Evolutionary conservation across 1,140 invertebrate genomes (phyloP).

Genomic region (Drosophila takahashii): DNA sequence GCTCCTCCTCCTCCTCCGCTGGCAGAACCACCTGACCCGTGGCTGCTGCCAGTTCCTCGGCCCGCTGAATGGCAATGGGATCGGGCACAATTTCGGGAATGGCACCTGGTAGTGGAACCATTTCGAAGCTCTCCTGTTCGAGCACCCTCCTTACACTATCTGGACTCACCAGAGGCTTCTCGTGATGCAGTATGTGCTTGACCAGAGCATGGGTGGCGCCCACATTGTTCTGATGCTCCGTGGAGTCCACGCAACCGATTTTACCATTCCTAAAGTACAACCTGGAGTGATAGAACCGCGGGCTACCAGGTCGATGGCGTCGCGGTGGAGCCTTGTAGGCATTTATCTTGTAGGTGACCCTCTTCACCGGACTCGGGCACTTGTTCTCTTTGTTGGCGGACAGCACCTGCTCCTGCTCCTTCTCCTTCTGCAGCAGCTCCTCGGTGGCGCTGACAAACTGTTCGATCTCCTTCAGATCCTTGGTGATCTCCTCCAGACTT

Average conservation of each 20-base stretch:
- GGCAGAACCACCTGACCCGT: constrained; percentile 56
- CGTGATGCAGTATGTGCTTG: constrained; percentile 80
- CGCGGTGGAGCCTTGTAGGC: constrained; percentile 66
- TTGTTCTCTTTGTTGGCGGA: constrained; percentile 78
- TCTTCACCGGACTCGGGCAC: constrained; percentile 67
- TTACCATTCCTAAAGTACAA: constrained; percentile 81
- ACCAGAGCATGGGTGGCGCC: constrained; percentile 81
- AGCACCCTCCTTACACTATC: constrained; percentile 75
- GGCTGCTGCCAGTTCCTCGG: constrained; percentile 52
- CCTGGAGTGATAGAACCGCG: constrained; percentile 73
- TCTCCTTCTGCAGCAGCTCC: constrained; percentile 68
- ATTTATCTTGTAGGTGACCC: constrained; percentile 78
- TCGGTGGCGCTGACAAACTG: constrained; percentile 82
- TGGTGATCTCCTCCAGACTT: constrained; percentile 83
- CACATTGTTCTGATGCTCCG: constrained; percentile 77
- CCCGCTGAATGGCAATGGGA: constrained; percentile 49
- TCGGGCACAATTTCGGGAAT: constrained; percentile 43
- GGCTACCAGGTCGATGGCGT: constrained; percentile 68
- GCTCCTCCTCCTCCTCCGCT: constrained; percentile 24
- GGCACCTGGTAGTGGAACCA: constrained; percentile 59
- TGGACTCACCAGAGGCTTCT: constrained; percentile 78
- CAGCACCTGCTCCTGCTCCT: constrained; percentile 50
- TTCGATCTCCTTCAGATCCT: constrained; percentile 82
- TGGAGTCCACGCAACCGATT: constrained; percentile 80
- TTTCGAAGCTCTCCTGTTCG: constrained; percentile 48